Evolutionary conservation across 2,888 invertebrate species (phyloP).

Genomic region (Itoplectis maculator): DNA sequence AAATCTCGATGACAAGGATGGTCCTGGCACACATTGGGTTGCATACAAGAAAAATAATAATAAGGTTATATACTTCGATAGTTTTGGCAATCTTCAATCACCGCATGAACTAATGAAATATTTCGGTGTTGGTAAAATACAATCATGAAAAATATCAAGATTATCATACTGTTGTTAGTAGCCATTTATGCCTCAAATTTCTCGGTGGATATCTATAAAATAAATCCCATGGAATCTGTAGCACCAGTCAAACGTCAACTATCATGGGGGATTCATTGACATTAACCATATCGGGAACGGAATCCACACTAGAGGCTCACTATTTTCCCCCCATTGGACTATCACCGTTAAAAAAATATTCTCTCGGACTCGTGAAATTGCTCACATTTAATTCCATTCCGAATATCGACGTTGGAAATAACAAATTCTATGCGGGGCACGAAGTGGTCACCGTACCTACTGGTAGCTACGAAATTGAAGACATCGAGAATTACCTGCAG

Average conservation of each 20-base stretch:
- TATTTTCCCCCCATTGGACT: too few species aligned
- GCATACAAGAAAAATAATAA: conserved; percentile 72
- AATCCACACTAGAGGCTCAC: conserved; percentile 28
- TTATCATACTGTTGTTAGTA: conserved; percentile 49
- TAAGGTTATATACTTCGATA: conserved; percentile 79
- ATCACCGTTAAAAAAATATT: too few species aligned
- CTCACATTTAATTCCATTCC: conserved; percentile 73
- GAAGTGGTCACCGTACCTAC: conserved; percentile 43
- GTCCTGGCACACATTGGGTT: conserved; percentile 72
- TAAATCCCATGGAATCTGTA: too few species aligned
- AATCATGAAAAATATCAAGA: conserved; percentile 66
- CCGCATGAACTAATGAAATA: conserved; percentile 59
- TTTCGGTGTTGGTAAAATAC: conserved; percentile 64
- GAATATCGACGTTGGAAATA: conserved; percentile 78
- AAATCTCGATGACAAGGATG: conserved; percentile 63
- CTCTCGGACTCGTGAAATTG: background rate
- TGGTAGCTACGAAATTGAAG: conserved; percentile 61
- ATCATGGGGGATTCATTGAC: too few species aligned
- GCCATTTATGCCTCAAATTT: conserved; percentile 24
- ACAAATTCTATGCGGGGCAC: conserved; percentile 25
- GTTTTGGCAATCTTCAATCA: conserved; percentile 76
- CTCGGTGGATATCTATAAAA: background rate
- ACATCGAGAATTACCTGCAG: conserved; percentile 47
- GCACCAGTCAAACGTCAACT: too few species aligned
- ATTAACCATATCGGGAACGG: too few species aligned